phyloP scores from a whole-genome alignment of 2,888 invertebrate species.

The Dynastes maya region DNA sequence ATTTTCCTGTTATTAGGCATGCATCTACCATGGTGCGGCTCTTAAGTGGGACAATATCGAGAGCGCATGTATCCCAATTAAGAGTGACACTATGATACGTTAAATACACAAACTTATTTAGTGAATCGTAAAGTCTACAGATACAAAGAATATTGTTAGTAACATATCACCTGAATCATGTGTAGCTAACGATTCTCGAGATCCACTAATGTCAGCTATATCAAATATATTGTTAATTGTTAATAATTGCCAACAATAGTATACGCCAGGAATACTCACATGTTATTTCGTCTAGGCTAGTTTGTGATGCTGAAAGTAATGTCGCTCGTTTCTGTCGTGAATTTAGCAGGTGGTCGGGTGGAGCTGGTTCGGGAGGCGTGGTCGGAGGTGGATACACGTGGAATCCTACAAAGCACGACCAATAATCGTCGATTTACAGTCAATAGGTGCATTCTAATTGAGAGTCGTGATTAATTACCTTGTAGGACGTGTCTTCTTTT shows the following conservation, averaged over 20 bases:
- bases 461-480: slow-evolving; percentile 53
- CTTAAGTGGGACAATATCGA: slow-evolving; percentile 3
- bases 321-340: slow-evolving; percentile 71
- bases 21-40: neutral
- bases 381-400: slow-evolving; percentile 89
- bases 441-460: neutral
- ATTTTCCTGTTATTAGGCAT: neutral
- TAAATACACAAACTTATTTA: no score
- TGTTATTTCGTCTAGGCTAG: slow-evolving; percentile 79
- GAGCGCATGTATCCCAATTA: no score
- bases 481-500: slow-evolving; percentile 60
- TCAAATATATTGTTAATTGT: slow-evolving; percentile 44
- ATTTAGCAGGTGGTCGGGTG: slow-evolving; percentile 78
- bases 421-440: neutral
- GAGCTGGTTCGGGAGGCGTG: slow-evolving; percentile 89
- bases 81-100: no score
- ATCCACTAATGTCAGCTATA: slow-evolving; percentile 84
- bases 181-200: slow-evolving; percentile 85
- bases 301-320: slow-evolving; percentile 74
- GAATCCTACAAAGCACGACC: slow-evolving; percentile 72
- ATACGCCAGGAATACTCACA: slow-evolving; percentile 69
- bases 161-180: slow-evolving; percentile 82
- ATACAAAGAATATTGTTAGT: slow-evolving; percentile 45
- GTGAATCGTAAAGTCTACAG: slow-evolving; percentile 3
- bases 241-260: slow-evolving; percentile 21